Evolutionary conservation across 2,888 invertebrate species (phyloP).

Genomic region (Digitonthophagus gazella): DNA sequence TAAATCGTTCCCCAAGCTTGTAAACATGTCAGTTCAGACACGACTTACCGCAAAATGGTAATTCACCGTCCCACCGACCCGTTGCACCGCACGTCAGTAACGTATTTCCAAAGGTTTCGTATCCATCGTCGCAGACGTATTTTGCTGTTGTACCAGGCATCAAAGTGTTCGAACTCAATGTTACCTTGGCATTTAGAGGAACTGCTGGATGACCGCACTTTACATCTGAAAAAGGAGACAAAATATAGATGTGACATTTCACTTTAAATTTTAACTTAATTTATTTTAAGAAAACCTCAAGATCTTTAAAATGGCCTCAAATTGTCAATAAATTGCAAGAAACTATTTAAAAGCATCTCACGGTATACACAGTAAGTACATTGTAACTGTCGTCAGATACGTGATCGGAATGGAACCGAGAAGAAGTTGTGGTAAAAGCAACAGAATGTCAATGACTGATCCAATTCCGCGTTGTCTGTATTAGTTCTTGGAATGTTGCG

Average conservation of each 20-base stretch:
- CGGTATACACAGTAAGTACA: too few species aligned
- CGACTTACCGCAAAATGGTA: slow-evolving; percentile 79
- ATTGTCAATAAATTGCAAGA: too few species aligned
- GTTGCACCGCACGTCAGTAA: slow-evolving; percentile 67
- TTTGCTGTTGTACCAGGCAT: slow-evolving; percentile 64
- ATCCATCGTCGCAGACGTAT: slow-evolving; percentile 82
- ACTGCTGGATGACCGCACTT: slow-evolving; percentile 81
- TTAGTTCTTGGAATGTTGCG: not conserved
- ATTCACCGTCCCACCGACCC: slow-evolving; percentile 77
- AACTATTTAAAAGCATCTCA: too few species aligned
- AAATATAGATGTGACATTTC: too few species aligned
- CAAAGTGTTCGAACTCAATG: slow-evolving; percentile 58
- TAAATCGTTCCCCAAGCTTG: not conserved
- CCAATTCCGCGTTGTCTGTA: not conserved
- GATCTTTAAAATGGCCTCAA: too few species aligned
- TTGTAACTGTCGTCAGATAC: too few species aligned
- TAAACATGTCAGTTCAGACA: slow-evolving; percentile 2
- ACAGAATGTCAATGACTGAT: not conserved
- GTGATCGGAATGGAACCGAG: not conserved
- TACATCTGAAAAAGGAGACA: slow-evolving; percentile 31
- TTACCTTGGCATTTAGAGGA: slow-evolving; percentile 76
- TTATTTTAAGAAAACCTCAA: too few species aligned
- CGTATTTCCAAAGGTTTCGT: slow-evolving; percentile 80
- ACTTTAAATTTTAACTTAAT: too few species aligned
- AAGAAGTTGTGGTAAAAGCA: not conserved